A percentile compares a stretch with the other conserved stretches of the same genome.
Conservation (phyloP, 2,888 invertebrate species). For the Drosophila colorata region DNA sequence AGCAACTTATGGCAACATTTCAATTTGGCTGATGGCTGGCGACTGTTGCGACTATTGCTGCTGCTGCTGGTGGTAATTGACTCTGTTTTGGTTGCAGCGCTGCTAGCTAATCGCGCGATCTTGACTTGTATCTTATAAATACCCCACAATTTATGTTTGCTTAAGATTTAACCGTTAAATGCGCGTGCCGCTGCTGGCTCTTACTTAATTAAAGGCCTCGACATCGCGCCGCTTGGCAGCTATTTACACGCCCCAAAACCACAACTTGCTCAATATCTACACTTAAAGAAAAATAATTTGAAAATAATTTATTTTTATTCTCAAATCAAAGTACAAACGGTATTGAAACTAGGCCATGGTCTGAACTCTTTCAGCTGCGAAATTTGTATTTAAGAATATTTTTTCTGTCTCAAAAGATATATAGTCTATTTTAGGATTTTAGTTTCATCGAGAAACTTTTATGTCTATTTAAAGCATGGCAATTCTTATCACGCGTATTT, state of each 20-base stretch:
- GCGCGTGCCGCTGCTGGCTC: constrained; percentile 47
- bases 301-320: background rate
- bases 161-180: constrained; percentile 70
- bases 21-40: constrained; percentile 58
- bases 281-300: constrained; percentile 12
- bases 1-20: constrained; percentile 58
- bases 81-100: constrained; percentile 7
- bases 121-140: constrained; percentile 74
- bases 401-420: too few relatives aligned
- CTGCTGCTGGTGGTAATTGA: constrained; percentile 45
- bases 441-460: too few relatives aligned
- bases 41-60: constrained; percentile 24
- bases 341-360: too few relatives aligned
- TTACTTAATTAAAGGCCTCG: constrained; percentile 38
- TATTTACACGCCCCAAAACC: constrained; percentile 61
- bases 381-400: too few relatives aligned
- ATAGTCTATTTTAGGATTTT: too few relatives aligned
- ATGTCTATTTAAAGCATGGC: too few relatives aligned
- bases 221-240: constrained; percentile 40
- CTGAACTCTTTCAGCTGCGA: too few relatives aligned
- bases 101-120: constrained; percentile 66
- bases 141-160: constrained; percentile 74
- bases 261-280: constrained; percentile 58
- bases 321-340: background rate
- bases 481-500: too few relatives aligned